Evolutionary conservation across 2,888 invertebrate genomes (phyloP).

Genomic region (Meandrusa payeni): DNA sequence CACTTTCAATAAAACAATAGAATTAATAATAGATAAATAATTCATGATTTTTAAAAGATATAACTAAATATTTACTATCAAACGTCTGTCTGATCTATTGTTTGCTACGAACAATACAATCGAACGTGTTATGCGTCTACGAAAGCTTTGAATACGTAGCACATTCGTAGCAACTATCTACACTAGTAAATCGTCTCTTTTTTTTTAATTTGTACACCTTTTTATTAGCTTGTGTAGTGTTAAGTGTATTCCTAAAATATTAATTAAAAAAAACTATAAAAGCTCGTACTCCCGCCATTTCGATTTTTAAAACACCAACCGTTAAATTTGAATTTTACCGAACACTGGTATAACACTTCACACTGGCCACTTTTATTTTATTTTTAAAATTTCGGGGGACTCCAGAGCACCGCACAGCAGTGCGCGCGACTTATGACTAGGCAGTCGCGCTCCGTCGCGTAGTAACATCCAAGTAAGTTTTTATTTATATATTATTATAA

Average conservation of each 20-base stretch:
- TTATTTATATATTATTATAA: constrained; percentile 66
- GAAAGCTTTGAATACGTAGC: constrained; percentile 23
- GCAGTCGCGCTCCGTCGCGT: constrained; percentile 34
- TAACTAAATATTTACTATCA: too few species aligned
- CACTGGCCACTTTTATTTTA: constrained; percentile 48
- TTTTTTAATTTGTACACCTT: constrained; percentile 11
- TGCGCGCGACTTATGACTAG: constrained; percentile 60
- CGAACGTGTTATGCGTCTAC: constrained; percentile 19
- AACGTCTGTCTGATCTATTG: constrained; percentile 22
- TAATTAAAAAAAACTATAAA: constrained; percentile 39
- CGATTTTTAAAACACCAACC: constrained; percentile 57
- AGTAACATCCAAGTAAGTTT: constrained; percentile 44
- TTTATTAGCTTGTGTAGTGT: constrained; percentile 29
- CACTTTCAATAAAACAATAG: too few species aligned
- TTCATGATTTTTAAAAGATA: too few species aligned
- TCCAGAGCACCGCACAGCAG: constrained; percentile 56
- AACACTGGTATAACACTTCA: constrained; percentile 57
- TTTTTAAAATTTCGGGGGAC: constrained; percentile 40
- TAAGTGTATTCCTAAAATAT: constrained; percentile 33
- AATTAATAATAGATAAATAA: too few species aligned
- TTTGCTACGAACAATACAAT: constrained; percentile 24
- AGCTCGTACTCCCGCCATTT: constrained; percentile 65
- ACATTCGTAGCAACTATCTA: constrained; percentile 35
- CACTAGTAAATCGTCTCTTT: constrained; percentile 7
- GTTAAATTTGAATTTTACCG: constrained; percentile 51